Evolutionary conservation across 2,888 invertebrate genomes (phyloP), one percentile per base, ranked within the genome.

Genomic region (Abscondita cerata): DNA sequence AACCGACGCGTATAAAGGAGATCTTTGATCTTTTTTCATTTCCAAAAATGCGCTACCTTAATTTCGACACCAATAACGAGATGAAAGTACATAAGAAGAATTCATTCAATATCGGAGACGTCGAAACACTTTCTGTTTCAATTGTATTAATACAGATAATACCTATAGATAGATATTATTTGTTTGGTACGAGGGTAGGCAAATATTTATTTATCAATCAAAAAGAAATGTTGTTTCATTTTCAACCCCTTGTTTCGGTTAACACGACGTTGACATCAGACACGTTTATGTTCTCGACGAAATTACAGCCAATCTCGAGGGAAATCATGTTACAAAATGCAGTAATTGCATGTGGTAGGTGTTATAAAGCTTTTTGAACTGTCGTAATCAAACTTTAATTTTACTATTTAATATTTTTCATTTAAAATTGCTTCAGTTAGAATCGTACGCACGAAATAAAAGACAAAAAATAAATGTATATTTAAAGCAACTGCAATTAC

Each of bases 131-230:
- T n/a, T n/a, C n/a, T n/a, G n/a, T n/a, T n/a, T n/a, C n/a, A n/a
- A n/a, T n/a, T n/a, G n/a, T n/a, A n/a, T n/a, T n/a, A n/a, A n/a
- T n/a, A n/a, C n/a, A n/a, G n/a, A n/a, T n/a, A n/a, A n/a, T n/a
- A n/a, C n/a, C n/a, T n/a, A n/a, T n/a, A n/a, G n/a, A n/a, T n/a
- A n/a, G n/a, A n/a, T n/a, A n/a, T n/a, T n/a, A n/a, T 25, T 25
- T 25, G 25, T 68, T 57, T 59, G 64, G 59, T 54, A 52, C 63
- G 58, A 57, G 65, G 5, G 4, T 8, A 40, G 44, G 44, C 62
- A 68, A 68, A 68, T 68, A 64, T 68, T 68, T 68, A 64, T 64
- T 65, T 57, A 65, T 68, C 68, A 67, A 68, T 68, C 68, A 67
- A 54, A 52, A 57, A 50, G 33, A 40, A 46, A 52, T 36, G 33